These are phyloP conservation scores for Doris montereyensis DNA, from an alignment of 2,888 invertebrate species.

Conservation along the genomic window DNA sequence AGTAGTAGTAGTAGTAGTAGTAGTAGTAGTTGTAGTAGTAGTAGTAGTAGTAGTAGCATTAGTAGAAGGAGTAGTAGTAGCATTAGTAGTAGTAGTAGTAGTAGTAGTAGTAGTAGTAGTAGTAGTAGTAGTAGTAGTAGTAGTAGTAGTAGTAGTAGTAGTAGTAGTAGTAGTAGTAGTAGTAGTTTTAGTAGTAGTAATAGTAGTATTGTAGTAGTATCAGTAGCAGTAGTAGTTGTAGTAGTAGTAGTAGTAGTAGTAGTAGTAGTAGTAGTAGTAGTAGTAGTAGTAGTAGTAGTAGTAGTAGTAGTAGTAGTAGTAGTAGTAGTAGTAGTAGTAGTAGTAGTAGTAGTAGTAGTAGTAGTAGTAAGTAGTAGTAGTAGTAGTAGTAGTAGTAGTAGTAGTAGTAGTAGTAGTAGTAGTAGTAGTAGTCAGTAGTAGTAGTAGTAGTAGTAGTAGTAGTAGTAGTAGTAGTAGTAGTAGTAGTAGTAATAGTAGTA, in stretches of 20 bases:
- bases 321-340: constrained; percentile 24
- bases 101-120: background rate
- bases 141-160: constrained; percentile 1
- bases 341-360: constrained; percentile 10
- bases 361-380: background rate
- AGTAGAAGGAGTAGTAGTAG: too few relatives aligned
- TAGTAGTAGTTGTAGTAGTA: background rate
- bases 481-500: constrained; percentile 22
- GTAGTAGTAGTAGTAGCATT: background rate
- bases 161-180: background rate
- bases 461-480: constrained; percentile 24
- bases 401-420: background rate
- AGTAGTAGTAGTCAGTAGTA: constrained; percentile 11
- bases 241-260: constrained; percentile 24
- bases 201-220: background rate
- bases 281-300: constrained; percentile 23
- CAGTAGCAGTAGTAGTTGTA: background rate
- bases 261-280: constrained; percentile 20
- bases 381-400: background rate
- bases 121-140: background rate
- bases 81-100: background rate
- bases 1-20: background rate
- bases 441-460: constrained; percentile 21
- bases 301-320: constrained; percentile 24
- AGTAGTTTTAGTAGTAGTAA: background rate